Base-by-base conservation (phyloP, 2,113 vertebrate genomes). In the Psittacula cyanocephala region DNA sequence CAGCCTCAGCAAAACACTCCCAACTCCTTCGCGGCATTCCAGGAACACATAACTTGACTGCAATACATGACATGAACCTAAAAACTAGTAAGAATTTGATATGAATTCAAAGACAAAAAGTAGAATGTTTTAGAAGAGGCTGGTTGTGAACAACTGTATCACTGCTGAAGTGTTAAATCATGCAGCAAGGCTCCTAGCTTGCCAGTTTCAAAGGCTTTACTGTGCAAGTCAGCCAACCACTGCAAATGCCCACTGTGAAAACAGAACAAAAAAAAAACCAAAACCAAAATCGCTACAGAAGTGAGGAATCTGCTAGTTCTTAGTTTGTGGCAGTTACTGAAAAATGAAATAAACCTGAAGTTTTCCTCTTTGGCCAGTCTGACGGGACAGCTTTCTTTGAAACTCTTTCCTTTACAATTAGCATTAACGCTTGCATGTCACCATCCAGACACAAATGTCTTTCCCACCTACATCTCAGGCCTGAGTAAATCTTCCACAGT, bases 101-200 rank as follows among this genome's bases (percentile, higher is more conserved):
- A 11, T 31, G 75, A 89, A 88, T 83, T 79, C 52, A 64, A 89
- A 87, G 35, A 65, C 28, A 53, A 77, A 80, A 83, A 89, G 87
- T 14, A 84, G 44, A 37, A 16, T 37, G 25, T 67, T 91, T 97
- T 75, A 75, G 81, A 96, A 86, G 64, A 85, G 20, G 17, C 46
- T 89, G 49, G 19, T 90, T 95, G 77, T 68, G 46, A 95, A 76
- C 53, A 78, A 84, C 33, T 88, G 33, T 82, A 59, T 89, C 64
- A 76, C 31, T 74, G 75, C 27, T 95, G 59, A 95, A 95, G 50
- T 75, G 96, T 90, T 94, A 95, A 95, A 94, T 71, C 59, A 85
- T 50, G 55, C 81, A 94, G 62, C 39, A 86, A 81, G 69, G 71
- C 80, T 82, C 78, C 50, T 15, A 50, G 81, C 53, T 27, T 88